Conservation (phyloP, 2,113 vertebrate genomes). For the Ciconia maguari region DNA sequence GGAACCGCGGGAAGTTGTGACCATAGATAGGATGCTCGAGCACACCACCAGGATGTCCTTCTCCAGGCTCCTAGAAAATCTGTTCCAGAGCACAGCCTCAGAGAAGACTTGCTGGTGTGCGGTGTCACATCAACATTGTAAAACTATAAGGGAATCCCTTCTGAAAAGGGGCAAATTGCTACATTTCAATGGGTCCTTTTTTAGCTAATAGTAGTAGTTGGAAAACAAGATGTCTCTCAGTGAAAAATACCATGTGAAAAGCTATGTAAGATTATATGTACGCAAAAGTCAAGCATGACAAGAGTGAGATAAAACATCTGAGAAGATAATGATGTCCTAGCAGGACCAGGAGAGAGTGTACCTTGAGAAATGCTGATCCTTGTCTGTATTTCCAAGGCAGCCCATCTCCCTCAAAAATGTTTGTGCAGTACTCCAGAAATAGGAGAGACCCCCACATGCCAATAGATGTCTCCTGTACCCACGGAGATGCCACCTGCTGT, state of each 20-base stretch:
- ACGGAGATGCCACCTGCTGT: neutral
- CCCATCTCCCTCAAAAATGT: neutral
- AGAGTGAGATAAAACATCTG: neutral
- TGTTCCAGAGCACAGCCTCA: neutral
- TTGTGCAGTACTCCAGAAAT: neutral
- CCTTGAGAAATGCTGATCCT: neutral
- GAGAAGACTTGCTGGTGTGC: neutral
- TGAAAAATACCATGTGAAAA: neutral
- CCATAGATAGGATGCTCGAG: neutral
- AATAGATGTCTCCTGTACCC: neutral
- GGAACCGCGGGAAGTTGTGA: neutral
- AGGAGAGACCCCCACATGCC: neutral
- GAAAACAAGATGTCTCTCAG: neutral
- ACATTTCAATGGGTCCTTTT: neutral
- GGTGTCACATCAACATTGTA: neutral
- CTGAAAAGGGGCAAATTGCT: neutral
- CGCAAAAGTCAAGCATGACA: neutral
- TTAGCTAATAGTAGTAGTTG: neutral
- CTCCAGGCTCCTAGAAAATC: neutral
- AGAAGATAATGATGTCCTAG: neutral
- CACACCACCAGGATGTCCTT: neutral
- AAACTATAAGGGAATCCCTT: neutral
- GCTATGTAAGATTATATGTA: neutral
- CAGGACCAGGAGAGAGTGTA: neutral
- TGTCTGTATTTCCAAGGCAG: neutral